phyloP scores from a whole-genome alignment of 1,140 invertebrate genomes.

The Macrocentrus cingulum region DNA sequence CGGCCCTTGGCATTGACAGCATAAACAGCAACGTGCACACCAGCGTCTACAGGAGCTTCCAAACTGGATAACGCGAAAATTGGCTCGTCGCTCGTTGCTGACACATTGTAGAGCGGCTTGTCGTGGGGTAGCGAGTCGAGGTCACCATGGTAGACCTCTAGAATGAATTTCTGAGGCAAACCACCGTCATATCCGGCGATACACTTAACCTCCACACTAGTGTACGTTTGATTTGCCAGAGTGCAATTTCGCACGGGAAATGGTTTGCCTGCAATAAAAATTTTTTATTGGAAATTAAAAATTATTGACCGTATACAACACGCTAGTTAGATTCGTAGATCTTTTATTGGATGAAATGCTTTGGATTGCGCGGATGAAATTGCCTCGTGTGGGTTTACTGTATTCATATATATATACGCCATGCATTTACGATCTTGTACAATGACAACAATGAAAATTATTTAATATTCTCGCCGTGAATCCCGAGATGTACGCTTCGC shows the following conservation, averaged over 20 bases:
- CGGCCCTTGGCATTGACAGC: conserved; percentile 79
- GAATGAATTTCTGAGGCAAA: conserved; percentile 74
- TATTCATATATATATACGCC: conserved; percentile 5
- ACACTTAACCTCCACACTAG: conserved; percentile 74
- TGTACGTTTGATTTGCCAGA: conserved; percentile 73
- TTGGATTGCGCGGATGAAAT: neutral
- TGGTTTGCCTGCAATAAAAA: conserved; percentile 66
- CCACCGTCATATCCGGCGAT: conserved; percentile 82
- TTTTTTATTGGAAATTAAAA: conserved; percentile 6
- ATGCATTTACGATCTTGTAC: conserved; percentile 6
- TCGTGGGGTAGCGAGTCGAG: conserved; percentile 46
- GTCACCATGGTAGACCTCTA: conserved; percentile 73
- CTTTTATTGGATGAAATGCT: neutral
- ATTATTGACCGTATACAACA: neutral
- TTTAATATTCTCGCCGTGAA: conserved; percentile 7
- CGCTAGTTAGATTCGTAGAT: too few species aligned
- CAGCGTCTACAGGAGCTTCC: conserved; percentile 68
- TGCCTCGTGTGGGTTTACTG: neutral
- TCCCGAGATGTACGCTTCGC: neutral
- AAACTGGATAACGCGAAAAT: conserved; percentile 71
- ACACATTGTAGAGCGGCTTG: conserved; percentile 67
- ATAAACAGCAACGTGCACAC: conserved; percentile 73
- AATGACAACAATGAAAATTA: neutral
- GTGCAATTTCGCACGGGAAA: conserved; percentile 75
- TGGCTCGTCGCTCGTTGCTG: conserved; percentile 65